Evolutionary conservation across 2,797 vertebrate genomes (phyloP).

Genomic region (Coreius guichenoti): DNA sequence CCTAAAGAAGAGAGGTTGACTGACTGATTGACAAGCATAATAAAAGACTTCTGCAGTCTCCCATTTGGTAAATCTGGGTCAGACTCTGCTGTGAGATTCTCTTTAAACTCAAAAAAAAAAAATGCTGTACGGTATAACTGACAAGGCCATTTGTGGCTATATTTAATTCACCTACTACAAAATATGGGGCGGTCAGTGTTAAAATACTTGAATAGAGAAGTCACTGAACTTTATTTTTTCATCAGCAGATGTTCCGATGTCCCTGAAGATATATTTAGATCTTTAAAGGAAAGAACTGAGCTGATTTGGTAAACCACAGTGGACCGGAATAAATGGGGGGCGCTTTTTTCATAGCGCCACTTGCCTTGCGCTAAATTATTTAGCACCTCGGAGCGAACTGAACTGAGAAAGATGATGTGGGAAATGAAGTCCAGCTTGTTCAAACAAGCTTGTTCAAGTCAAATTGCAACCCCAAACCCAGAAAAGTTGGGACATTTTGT

Average conservation of each 20-base stretch:
- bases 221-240: background rate
- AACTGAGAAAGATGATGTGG: conserved; percentile 14
- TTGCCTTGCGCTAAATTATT: conserved; percentile 15
- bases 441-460: background rate
- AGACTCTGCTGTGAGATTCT: conserved; percentile 26
- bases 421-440: conserved; percentile 20
- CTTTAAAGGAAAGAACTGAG: conserved; percentile 25
- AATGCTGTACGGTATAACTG: background rate
- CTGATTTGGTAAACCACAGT: conserved; percentile 13
- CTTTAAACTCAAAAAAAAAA: conserved; percentile 42
- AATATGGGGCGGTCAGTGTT: conserved; percentile 13
- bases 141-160: conserved; percentile 27
- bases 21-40: conserved; percentile 19
- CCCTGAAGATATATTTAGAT: conserved; percentile 8
- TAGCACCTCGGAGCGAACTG: conserved; percentile 13
- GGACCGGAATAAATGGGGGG: conserved; percentile 3
- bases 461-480: background rate
- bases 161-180: conserved; percentile 31
- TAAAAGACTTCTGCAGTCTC: conserved; percentile 20
- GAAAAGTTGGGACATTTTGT: background rate
- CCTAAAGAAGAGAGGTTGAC: conserved; percentile 30
- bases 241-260: conserved; percentile 1
- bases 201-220: background rate
- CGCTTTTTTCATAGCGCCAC: background rate
- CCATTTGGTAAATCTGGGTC: conserved; percentile 12